phyloP scores from a whole-genome alignment of 2,113 vertebrate genomes.

The Vicugna pacos region DNA sequence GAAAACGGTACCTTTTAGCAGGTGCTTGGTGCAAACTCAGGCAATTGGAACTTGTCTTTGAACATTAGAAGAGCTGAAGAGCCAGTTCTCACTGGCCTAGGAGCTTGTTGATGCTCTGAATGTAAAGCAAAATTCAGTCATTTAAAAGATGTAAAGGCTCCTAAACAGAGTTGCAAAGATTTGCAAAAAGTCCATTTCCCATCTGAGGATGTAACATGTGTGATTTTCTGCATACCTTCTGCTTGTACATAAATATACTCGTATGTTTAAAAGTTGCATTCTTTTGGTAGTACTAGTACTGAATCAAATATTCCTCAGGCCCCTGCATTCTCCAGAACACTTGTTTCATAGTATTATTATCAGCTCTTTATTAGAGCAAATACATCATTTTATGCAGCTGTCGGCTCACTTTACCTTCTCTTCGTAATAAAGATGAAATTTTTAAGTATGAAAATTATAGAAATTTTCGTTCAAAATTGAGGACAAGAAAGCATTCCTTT shows the following conservation, averaged over 20 bases:
- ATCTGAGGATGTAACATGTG: not conserved
- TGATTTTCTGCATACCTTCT: not conserved
- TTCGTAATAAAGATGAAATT: not conserved
- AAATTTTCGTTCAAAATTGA: not conserved
- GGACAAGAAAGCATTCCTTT: not conserved
- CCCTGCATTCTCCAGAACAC: not conserved
- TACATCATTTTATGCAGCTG: not conserved
- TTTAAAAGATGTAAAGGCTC: not conserved
- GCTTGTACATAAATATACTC: not conserved
- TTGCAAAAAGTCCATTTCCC: not conserved
- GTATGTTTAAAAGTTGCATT: conserved; percentile 1
- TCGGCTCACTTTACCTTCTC: not conserved
- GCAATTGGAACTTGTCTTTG: conserved; percentile 42
- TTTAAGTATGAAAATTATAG: not conserved
- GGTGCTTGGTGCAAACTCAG: conserved; percentile 35
- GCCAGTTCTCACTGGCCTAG: not conserved
- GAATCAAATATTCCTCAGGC: not conserved
- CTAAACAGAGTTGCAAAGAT: not conserved
- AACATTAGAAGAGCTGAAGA: conserved; percentile 27
- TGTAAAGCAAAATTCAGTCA: conserved; percentile 20
- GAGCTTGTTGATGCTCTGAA: not conserved
- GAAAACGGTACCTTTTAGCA: conserved; percentile 61
- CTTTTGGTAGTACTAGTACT: not conserved
- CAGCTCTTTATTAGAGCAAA: conserved; percentile 6
- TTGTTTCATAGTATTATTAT: not conserved